Percentiles rank a stretch among this genome's conserved stretches.
phyloP scores from a whole-genome alignment of 2,888 invertebrate species.

The Aleiodes testaceus region DNA sequence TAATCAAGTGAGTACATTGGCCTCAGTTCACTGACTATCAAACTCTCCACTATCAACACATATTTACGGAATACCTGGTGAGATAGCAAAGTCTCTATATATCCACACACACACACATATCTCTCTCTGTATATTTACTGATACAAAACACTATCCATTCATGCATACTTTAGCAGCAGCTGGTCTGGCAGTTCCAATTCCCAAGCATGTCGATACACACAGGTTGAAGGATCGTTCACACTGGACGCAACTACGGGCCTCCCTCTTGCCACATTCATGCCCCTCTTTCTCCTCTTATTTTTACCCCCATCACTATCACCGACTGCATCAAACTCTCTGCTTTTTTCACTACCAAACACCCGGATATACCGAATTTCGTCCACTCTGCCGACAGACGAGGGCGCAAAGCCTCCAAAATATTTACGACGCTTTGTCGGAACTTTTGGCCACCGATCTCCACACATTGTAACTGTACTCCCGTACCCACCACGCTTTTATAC shows the following conservation, averaged over 20 bases:
- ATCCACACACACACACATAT: background rate
- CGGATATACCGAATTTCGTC: background rate
- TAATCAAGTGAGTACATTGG: slow-evolving; percentile 32
- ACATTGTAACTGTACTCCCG: background rate
- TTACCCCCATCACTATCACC: slow-evolving; percentile 7
- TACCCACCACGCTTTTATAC: background rate
- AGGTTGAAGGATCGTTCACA: slow-evolving; percentile 47
- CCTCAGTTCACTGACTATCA: slow-evolving; percentile 29
- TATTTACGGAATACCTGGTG: slow-evolving; percentile 10
- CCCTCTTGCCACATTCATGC: background rate
- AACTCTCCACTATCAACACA: slow-evolving; percentile 16
- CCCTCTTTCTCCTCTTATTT: background rate
- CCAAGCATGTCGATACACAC: slow-evolving; percentile 68
- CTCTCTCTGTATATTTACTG: slow-evolving; percentile 53
- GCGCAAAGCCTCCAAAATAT: slow-evolving; percentile 19
- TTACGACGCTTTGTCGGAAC: slow-evolving; percentile 26
- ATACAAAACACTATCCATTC: slow-evolving; percentile 66
- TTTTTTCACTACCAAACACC: slow-evolving; percentile 7
- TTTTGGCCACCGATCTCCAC: slow-evolving; percentile 23
- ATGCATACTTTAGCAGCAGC: slow-evolving; percentile 70
- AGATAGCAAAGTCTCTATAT: slow-evolving; percentile 11
- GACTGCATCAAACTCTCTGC: slow-evolving; percentile 15
- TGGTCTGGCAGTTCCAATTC: slow-evolving; percentile 67
- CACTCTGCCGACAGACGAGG: background rate
- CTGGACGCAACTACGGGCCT: slow-evolving; percentile 8